Evolutionary conservation across 2,888 invertebrate species (phyloP), one percentile per base, ranked within the genome.

Genomic region (Eurytoma californica): DNA sequence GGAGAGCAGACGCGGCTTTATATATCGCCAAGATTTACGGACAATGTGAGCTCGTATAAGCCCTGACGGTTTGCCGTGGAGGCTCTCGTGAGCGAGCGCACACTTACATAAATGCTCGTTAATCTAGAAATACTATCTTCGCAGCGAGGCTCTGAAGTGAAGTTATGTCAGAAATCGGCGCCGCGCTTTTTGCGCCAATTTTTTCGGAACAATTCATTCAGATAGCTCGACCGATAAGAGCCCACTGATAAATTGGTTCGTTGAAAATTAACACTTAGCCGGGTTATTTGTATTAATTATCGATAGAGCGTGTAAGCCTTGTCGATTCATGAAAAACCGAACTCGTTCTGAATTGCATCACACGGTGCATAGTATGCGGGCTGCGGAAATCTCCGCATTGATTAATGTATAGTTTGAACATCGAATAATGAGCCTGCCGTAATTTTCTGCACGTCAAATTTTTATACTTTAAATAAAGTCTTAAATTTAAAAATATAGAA

Each of bases 71-170:
- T 55, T 78, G 80, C 82, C 81, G 80, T 77, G 79, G 81, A 79
- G 80, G 80, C 78, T 69, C 81, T 82, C 81, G 82, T 80, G 84
- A 67, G 77, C 39, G 39, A 39, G 39, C 39, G 39, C 39, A 9
- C 78, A 80, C 85, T 83, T 83, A 83, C 86, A 85, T 84, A 84
- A 88, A 87, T 85, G 87, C 84, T 83, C 85, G 86, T 86, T 88
- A 87, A 87, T 88, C 87, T 85, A 83, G 86, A 87, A 87, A 87
- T 85, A 86, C 85, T 86, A 86, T 86, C 86, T 85, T 83, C 83
- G 72, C 66, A 78, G 76, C 65, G 76, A 76, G 77, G 80, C 39
- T 30, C 68, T 55, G 20, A 53, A 53, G 60, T 24, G 47, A 30
- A 72, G 72, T 72, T 74, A 53, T 69, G 74, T 70, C 77, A 70